Percentiles rank a stretch among this genome's conserved stretches.
phyloP scores from a whole-genome alignment of 2,797 vertebrate genomes.

The Mormyrus proboscirostris region DNA sequence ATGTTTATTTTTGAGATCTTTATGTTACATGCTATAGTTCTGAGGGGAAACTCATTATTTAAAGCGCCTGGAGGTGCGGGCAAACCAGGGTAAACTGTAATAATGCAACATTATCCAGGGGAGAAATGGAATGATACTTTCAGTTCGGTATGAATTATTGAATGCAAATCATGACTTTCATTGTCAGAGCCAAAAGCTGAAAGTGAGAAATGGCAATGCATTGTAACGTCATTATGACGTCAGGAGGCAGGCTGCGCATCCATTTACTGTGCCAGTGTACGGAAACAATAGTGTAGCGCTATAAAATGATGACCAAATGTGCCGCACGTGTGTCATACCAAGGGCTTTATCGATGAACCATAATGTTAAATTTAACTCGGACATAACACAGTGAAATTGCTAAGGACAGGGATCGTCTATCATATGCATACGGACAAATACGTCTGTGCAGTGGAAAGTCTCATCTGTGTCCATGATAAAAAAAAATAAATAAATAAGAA shows the following conservation, averaged over 20 bases:
- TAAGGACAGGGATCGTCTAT: background rate
- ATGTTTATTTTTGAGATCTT: slow-evolving; percentile 19
- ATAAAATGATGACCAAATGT: background rate
- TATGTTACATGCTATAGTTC: background rate
- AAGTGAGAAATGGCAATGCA: background rate
- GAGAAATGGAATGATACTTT: background rate
- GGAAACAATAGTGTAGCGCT: background rate
- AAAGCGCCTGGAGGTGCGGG: background rate
- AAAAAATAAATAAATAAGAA: background rate
- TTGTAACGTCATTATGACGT: background rate
- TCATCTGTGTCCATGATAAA: background rate
- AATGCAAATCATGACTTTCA: background rate
- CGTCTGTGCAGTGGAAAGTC: background rate
- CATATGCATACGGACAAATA: background rate
- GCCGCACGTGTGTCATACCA: background rate
- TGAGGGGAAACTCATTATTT: slow-evolving; percentile 7
- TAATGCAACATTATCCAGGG: background rate
- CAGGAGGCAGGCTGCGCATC: background rate
- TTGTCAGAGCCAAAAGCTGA: background rate
- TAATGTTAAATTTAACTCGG: background rate
- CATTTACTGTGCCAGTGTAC: background rate
- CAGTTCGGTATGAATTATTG: background rate
- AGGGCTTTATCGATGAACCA: background rate
- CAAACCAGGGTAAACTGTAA: background rate
- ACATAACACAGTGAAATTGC: background rate